Evolutionary conservation across 2,888 invertebrate genomes (phyloP), one percentile per base, ranked within the genome.

Genomic region (Yponomeuta sedellus): DNA sequence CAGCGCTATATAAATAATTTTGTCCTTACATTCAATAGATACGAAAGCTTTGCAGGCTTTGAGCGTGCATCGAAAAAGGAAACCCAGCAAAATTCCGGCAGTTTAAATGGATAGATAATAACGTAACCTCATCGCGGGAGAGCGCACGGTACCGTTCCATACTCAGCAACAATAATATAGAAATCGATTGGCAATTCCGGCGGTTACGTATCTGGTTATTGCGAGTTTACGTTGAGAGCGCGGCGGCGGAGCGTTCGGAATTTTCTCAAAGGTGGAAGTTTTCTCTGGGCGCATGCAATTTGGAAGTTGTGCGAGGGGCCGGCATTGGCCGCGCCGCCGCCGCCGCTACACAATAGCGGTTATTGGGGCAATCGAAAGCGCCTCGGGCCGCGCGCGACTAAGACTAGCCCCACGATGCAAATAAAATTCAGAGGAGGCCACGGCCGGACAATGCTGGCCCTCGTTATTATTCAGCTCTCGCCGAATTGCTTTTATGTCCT

Each of bases 381-480:
- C 72, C 74, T 74, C 72, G 70, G 72, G 72, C 71, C 44, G 44
- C 44, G 73, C 44, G 44, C 44, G 73, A 77, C 79, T 79, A 76
- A 80, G 80, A 80, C 81, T 79, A 80, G 80, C 77, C 81, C 80
- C 82, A 80, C 80, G 83, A 88, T 88, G 88, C 88, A 89, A 90
- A 91, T 89, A 88, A 82, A 88, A 87, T 83, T 87, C 81, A 75
- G 77, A 79, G 79, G 77, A 85, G 82, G 80, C 83, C 81, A 77
- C 79, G 79, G 79, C 83, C 83, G 88, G 88, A 87, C 88, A 86
- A 77, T 81, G 82, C 83, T 86, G 85, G 79, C 86, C 88, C 86
- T 88, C 87, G 83, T 89, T 89, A 86, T 88, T 91, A 90, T 90
- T 89, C 89, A 83, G 79, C 84, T 85, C 88, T 88, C 87, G 88